Evolutionary conservation across 2,113 vertebrate genomes (phyloP).

Genomic region (Osmerus mordax): DNA sequence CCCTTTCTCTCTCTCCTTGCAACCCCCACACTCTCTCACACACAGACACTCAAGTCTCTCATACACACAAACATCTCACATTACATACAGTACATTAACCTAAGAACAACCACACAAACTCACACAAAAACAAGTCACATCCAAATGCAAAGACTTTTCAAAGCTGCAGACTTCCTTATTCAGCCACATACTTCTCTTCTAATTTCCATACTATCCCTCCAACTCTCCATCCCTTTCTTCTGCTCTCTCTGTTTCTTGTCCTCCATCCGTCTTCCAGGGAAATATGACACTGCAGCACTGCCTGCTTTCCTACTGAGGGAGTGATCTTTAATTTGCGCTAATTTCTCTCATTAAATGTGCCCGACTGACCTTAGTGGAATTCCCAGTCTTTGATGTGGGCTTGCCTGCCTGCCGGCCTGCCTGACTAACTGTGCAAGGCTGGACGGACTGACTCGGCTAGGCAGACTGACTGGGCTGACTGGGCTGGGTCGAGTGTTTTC

Average conservation of each 20-base stretch:
- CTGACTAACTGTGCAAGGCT: background rate
- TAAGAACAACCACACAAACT: background rate
- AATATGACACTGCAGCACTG: conserved; percentile 27
- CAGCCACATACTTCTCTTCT: background rate
- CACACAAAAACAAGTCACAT: background rate
- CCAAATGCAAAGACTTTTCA: conserved; percentile 13
- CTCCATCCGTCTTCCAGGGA: conserved; percentile 10
- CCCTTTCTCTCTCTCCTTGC: background rate
- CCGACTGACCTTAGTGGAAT: conserved; percentile 49
- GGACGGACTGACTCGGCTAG: no score
- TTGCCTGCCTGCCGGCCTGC: conserved; percentile 27
- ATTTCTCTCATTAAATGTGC: conserved; percentile 52
- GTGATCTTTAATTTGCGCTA: conserved; percentile 53
- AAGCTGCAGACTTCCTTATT: background rate
- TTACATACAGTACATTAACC: background rate
- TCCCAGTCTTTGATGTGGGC: conserved; percentile 48
- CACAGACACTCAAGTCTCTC: background rate
- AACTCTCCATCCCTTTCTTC: conserved; percentile 12
- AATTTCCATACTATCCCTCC: conserved; percentile 6
- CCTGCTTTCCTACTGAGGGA: conserved; percentile 26
- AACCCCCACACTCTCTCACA: background rate
- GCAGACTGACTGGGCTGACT: no score
- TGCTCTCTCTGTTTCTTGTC: conserved; percentile 19
- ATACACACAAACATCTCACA: background rate
- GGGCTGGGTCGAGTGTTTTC: no score